Conservation (phyloP, 2,797 vertebrate species). For the Falco rusticolus region DNA sequence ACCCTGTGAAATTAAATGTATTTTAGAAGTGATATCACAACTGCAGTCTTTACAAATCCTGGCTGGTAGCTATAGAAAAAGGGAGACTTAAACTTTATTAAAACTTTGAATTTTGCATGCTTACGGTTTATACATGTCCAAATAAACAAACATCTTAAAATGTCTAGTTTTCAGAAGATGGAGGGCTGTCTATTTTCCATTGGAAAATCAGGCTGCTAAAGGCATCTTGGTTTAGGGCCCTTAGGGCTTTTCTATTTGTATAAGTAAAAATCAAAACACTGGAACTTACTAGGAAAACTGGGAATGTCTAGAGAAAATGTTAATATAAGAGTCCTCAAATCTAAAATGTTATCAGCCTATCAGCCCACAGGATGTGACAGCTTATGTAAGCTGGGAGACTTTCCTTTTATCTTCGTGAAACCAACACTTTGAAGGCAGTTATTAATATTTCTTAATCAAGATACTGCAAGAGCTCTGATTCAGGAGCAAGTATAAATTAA, state of each 20-base stretch:
- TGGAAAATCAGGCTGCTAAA: background rate
- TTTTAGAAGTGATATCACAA: background rate
- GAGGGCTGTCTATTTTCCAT: background rate
- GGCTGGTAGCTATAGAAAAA: background rate
- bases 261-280: constrained; percentile 24
- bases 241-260: background rate
- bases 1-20: background rate
- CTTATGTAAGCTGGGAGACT: background rate
- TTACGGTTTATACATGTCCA: background rate
- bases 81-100: background rate
- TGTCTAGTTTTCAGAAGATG: background rate
- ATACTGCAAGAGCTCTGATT: background rate
- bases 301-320: constrained; percentile 12
- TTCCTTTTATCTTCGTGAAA: constrained; percentile 29
- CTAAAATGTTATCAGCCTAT: background rate
- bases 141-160: background rate
- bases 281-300: background rate
- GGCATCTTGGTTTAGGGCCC: background rate
- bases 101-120: background rate
- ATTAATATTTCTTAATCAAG: constrained; percentile 7
- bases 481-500: background rate
- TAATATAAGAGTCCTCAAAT: constrained; percentile 11
- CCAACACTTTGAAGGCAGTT: constrained; percentile 4
- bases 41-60: background rate
- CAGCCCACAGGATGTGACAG: background rate